A percentile compares a stretch with the other conserved stretches of the same genome.
phyloP scores from a whole-genome alignment of 2,797 vertebrate species.

The Cichlasoma orientale region DNA sequence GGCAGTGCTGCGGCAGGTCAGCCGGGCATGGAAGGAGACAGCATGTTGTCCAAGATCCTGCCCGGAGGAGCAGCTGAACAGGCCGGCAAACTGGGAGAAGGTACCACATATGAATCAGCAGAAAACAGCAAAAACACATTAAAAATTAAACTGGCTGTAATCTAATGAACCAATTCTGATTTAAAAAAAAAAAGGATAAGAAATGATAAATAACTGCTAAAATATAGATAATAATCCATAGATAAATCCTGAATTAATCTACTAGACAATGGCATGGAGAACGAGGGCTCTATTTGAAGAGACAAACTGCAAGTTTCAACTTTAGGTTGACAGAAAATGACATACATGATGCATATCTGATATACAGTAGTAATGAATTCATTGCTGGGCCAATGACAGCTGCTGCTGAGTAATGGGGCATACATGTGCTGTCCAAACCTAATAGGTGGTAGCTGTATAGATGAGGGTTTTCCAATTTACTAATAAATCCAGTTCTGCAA shows the following conservation, averaged over 20 bases:
- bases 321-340: neutral
- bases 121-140: neutral
- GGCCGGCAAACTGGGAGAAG: slow-evolving; percentile 98
- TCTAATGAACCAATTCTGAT: neutral
- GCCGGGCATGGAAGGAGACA: slow-evolving; percentile 88
- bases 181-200: neutral
- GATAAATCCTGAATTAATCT: neutral
- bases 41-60: slow-evolving; percentile 94
- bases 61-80: slow-evolving; percentile 94
- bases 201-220: neutral
- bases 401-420: neutral
- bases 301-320: neutral
- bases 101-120: slow-evolving; percentile 66
- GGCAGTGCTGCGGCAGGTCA: slow-evolving; percentile 84
- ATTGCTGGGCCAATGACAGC: neutral
- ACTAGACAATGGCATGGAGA: neutral
- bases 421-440: neutral
- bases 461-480: neutral
- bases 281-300: neutral
- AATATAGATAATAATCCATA: neutral
- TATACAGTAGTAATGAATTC: neutral
- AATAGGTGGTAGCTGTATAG: neutral
- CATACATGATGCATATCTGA: neutral
- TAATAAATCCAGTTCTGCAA: neutral
- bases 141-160: neutral